Evolutionary conservation across 2,113 vertebrate genomes (phyloP).

Genomic region (Forbesichthys papilliferus): DNA sequence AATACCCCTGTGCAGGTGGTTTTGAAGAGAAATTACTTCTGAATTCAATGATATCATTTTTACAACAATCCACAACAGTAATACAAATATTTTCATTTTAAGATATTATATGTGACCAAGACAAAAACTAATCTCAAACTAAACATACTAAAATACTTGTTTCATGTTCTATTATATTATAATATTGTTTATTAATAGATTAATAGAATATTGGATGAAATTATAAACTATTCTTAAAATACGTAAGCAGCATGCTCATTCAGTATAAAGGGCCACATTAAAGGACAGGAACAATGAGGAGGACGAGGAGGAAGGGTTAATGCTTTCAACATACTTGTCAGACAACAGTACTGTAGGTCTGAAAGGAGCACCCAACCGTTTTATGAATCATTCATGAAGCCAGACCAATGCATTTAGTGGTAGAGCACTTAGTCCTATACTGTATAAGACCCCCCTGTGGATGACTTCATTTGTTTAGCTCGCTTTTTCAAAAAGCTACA

Average conservation of each 20-base stretch:
- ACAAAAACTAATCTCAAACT: no score
- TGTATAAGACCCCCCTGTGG: slow-evolving; percentile 37
- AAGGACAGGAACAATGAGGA: neutral
- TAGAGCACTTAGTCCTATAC: slow-evolving; percentile 50
- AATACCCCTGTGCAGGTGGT: slow-evolving; percentile 1
- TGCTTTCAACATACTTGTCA: slow-evolving; percentile 50
- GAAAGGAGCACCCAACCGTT: slow-evolving; percentile 67
- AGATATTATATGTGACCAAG: neutral
- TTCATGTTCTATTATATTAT: no score
- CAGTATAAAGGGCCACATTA: slow-evolving; percentile 24
- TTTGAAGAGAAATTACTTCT: neutral
- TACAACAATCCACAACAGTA: neutral
- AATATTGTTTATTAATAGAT: no score
- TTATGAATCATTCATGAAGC: slow-evolving; percentile 68
- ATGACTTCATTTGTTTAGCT: slow-evolving; percentile 55
- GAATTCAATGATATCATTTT: neutral
- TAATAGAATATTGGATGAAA: slow-evolving; percentile 4
- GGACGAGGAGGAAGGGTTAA: slow-evolving; percentile 26
- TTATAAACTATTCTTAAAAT: slow-evolving; percentile 24
- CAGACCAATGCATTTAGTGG: slow-evolving; percentile 62
- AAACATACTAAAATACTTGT: no score
- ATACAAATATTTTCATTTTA: neutral
- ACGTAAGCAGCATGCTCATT: slow-evolving; percentile 21
- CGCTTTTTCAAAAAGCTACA: slow-evolving; percentile 40
- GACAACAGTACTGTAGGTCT: slow-evolving; percentile 45